Evolutionary conservation across 2,888 invertebrate genomes (phyloP).

Genomic region (Teinopalpus imperialis): DNA sequence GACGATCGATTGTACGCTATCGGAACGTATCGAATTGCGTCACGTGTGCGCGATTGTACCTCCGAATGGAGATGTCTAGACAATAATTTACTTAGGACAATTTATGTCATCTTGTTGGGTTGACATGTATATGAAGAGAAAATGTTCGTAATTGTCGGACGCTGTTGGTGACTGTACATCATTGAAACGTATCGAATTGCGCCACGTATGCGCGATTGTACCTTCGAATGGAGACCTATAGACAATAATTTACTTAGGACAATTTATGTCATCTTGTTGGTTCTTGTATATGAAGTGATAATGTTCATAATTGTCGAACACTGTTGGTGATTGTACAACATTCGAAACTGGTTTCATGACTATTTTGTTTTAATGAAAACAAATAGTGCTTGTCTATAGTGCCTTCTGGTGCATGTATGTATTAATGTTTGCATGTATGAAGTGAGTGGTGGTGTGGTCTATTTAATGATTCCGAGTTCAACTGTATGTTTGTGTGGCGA

Average conservation of each 20-base stretch:
- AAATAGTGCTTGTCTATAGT: too few species aligned
- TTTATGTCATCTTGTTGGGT: conserved; percentile 2
- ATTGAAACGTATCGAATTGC: conserved; percentile 6
- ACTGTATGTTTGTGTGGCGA: too few species aligned
- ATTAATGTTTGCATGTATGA: too few species aligned
- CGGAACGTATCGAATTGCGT: conserved; percentile 5
- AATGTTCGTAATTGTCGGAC: too few species aligned
- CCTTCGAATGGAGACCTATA: not conserved
- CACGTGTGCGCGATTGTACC: conserved; percentile 1
- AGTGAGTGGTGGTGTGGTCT: too few species aligned
- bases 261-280: conserved; percentile 1
- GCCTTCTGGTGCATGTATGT: too few species aligned
- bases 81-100: not conserved
- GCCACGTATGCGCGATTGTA: conserved; percentile 1
- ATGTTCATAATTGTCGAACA: too few species aligned
- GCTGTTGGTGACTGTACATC: conserved; percentile 18
- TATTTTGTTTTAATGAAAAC: too few species aligned
- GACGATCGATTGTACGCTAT: conserved; percentile 20
- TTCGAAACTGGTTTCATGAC: too few species aligned
- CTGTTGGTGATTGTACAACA: conserved; percentile 17
- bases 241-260: not conserved
- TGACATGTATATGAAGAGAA: not conserved
- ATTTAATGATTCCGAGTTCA: too few species aligned
- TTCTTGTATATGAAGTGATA: not conserved
- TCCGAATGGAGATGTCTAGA: not conserved